Evolutionary conservation across 2,113 vertebrate genomes (phyloP), one percentile per base, ranked within the genome.

Genomic region (Polypterus bichir): DNA sequence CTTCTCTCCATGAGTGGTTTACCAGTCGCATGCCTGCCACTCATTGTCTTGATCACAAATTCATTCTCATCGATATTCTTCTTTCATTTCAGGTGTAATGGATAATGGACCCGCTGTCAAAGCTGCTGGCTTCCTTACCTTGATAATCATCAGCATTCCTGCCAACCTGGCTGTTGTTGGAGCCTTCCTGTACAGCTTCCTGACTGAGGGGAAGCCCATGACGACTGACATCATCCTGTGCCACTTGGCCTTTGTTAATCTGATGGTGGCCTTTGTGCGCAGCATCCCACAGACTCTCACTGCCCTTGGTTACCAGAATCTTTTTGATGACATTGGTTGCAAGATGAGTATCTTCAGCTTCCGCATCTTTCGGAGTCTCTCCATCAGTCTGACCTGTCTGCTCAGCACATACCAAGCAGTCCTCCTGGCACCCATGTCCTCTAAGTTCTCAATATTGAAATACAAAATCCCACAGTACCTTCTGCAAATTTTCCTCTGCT

Each of bases 341-440:
- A 89, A 88, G 61, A 76, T 75, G 66, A 81, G 88, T 11, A 85
- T 89, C 65, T 89, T 74, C 54, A 44, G 70, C 53, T 89, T 87
- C 66, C 76, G 87, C 47, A 68, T 86, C 3, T 3, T 70, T 55
- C 80, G 87, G 2, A 83, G 83, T 5, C 68, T 89, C 63, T 89
- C 87, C 0, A 80, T 89, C 27, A 88, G 81, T 70, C 62, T 87
- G 58, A 88, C 84, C 46, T 83, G 84, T 69, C 83, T 87, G 82
- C 77, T 88, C 57, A 88, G 83, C 6, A 77, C 83, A 60, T 83
- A 85, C 63, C 86, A 89, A 70, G 80, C 79, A 0, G 55, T 80
- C 46, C 85, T 76, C 48, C 64, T 88, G 0, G 69, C 78, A 3
- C 79, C 85, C 0, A 63, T 73, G 3, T 73, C 73, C 2, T 75